Percentiles rank a stretch among this genome's conserved stretches.
Evolutionary conservation across 1,140 invertebrate genomes (phyloP).

Genomic region (Drosophila ironensis): DNA sequence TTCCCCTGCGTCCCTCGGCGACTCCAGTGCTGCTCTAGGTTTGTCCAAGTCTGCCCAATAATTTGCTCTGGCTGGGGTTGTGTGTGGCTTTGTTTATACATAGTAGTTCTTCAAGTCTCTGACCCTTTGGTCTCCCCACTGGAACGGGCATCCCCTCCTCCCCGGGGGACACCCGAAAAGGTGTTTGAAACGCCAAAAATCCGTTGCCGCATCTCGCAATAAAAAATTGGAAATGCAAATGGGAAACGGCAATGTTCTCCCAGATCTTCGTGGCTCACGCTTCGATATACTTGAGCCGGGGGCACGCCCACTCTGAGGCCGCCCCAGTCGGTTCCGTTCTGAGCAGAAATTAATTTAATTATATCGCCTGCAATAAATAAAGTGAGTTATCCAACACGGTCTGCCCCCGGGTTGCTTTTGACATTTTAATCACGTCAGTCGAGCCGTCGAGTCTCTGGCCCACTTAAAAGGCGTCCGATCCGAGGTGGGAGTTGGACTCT

Average conservation of each 20-base stretch:
- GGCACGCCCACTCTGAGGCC: constrained; percentile 36
- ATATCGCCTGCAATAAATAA: constrained; percentile 70
- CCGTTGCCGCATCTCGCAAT: constrained; percentile 70
- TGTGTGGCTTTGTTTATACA: constrained; percentile 73
- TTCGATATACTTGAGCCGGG: constrained; percentile 52
- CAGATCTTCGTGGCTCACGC: constrained; percentile 65
- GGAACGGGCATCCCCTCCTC: not conserved
- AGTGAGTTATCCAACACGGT: constrained; percentile 53
- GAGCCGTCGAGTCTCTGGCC: constrained; percentile 34
- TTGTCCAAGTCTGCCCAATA: constrained; percentile 57
- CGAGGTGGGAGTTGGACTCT: constrained; percentile 13
- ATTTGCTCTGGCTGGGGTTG: constrained; percentile 69
- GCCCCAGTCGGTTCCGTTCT: constrained; percentile 1
- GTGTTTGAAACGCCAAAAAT: constrained; percentile 71
- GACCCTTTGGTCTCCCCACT: constrained; percentile 15
- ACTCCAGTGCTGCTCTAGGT: not conserved
- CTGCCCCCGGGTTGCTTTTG: constrained; percentile 34
- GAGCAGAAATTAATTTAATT: constrained; percentile 68
- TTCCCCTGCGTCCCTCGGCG: constrained; percentile 19
- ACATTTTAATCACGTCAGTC: constrained; percentile 71
- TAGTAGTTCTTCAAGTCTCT: constrained; percentile 33
- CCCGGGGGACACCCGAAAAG: constrained; percentile 65
- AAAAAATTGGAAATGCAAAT: constrained; percentile 55
- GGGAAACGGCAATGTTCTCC: constrained; percentile 40
- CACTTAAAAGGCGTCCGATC: constrained; percentile 41